phyloP scores from a whole-genome alignment of 1,140 invertebrate species.

The Kradibia gibbosae region DNA sequence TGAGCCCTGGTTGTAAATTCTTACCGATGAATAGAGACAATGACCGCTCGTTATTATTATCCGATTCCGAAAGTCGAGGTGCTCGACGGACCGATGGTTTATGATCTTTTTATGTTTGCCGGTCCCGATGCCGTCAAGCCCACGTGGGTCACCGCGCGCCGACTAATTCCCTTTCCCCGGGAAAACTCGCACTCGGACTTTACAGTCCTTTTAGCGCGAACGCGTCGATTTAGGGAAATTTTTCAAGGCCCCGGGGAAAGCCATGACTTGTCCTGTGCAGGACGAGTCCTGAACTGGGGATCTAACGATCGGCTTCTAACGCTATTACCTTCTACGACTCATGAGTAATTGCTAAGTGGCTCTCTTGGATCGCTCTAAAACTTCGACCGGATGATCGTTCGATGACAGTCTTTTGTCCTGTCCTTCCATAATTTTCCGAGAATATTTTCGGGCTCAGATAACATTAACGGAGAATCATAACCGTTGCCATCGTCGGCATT shows the following conservation, averaged over 20 bases:
- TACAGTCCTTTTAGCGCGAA: background rate
- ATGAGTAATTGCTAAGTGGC: too few relatives aligned
- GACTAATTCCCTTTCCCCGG: constrained; percentile 42
- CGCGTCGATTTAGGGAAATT: background rate
- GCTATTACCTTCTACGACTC: too few relatives aligned
- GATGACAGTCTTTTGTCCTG: too few relatives aligned
- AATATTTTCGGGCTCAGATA: too few relatives aligned
- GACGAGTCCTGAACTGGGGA: too few relatives aligned
- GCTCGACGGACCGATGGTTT: background rate
- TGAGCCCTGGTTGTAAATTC: constrained; percentile 39
- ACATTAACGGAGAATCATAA: too few relatives aligned
- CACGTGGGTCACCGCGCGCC: constrained; percentile 29
- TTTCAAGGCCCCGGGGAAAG: background rate
- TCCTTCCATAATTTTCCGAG: too few relatives aligned
- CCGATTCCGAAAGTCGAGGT: constrained; percentile 42
- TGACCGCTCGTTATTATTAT: constrained; percentile 45
- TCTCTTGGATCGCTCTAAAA: too few relatives aligned
- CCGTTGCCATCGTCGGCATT: background rate
- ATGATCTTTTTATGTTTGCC: constrained; percentile 15
- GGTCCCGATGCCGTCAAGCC: constrained; percentile 1
- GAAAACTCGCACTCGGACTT: constrained; percentile 12
- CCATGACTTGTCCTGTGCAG: too few relatives aligned
- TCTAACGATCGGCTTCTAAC: too few relatives aligned
- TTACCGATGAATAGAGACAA: constrained; percentile 14
- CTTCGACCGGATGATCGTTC: too few relatives aligned